Percentiles rank a stretch among this genome's conserved stretches.
Conservation (phyloP, 2,113 vertebrate genomes). For the Lota lota region DNA sequence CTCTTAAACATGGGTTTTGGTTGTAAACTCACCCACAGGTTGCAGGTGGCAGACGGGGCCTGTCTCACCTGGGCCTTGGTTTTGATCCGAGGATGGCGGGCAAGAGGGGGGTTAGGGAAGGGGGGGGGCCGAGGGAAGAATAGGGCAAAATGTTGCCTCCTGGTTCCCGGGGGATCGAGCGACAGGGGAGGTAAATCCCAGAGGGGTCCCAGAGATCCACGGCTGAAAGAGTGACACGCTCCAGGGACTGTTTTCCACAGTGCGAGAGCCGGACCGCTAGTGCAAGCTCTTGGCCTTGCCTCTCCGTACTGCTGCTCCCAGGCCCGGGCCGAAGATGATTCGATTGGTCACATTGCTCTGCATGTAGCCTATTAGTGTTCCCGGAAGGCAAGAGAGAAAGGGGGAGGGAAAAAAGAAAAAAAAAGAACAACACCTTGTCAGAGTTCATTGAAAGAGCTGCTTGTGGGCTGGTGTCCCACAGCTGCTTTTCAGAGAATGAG, state of each 20-base stretch:
- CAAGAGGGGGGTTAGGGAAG: constrained; percentile 4
- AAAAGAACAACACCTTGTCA: constrained; percentile 67
- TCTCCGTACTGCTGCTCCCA: constrained; percentile 63
- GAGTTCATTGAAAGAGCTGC: constrained; percentile 62
- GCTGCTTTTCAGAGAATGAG: constrained; percentile 21
- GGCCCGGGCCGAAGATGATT: constrained; percentile 79
- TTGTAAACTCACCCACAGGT: constrained; percentile 48
- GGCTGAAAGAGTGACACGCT: constrained; percentile 16
- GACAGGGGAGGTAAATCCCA: constrained; percentile 41
- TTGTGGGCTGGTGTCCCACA: constrained; percentile 56
- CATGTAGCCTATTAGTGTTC: constrained; percentile 91
- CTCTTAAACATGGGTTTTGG: background rate
- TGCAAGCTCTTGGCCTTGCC: constrained; percentile 34
- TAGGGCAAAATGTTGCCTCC: constrained; percentile 14
- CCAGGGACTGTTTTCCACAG: constrained; percentile 18
- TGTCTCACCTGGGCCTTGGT: constrained; percentile 42
- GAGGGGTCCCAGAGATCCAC: constrained; percentile 14
- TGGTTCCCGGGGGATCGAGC: constrained; percentile 29
- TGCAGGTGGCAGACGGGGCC: constrained; percentile 24
- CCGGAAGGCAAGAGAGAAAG: constrained; percentile 59
- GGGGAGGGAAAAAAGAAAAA: constrained; percentile 38
- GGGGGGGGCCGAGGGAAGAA: constrained; percentile 3
- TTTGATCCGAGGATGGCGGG: constrained; percentile 26
- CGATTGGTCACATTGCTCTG: constrained; percentile 92
- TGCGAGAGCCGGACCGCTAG: constrained; percentile 43